Conservation (phyloP, 2,888 invertebrate species). For the Cynaeus angustus region DNA sequence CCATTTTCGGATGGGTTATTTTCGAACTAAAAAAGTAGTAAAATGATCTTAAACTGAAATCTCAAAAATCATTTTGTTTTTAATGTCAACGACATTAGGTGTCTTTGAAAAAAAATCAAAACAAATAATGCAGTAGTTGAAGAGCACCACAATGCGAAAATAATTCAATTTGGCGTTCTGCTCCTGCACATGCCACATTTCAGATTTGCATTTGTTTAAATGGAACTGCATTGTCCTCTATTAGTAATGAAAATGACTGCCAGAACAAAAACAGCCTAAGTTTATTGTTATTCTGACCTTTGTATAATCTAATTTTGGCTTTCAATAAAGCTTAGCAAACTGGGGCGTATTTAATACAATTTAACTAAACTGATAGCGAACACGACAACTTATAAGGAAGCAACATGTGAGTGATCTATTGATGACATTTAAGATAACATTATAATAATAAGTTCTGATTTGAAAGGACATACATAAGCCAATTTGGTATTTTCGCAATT, state of each 20-base stretch:
- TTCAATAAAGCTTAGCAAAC: not conserved
- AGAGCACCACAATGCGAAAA: not conserved
- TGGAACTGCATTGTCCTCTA: not conserved
- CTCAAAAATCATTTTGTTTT: too few species aligned
- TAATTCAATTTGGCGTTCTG: not conserved
- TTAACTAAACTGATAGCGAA: not conserved
- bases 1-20: too few species aligned
- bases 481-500: not conserved
- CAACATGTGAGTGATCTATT: not conserved
- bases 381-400: conserved; percentile 6
- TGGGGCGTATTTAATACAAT: conserved; percentile 2
- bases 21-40: too few species aligned
- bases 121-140: too few species aligned
- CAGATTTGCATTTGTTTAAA: not conserved
- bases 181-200: not conserved
- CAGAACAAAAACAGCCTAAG: not conserved
- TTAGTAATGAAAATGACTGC: conserved; percentile 2
- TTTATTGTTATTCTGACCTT: not conserved
- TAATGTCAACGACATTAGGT: too few species aligned
- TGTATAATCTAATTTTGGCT: not conserved
- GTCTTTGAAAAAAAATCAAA: too few species aligned
- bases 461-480: not conserved
- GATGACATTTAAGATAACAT: conserved; percentile 9
- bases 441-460: conserved; percentile 3
- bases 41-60: too few species aligned